Conservation (phyloP, 1,140 invertebrate genomes). For the Conopomorpha cramerella region DNA sequence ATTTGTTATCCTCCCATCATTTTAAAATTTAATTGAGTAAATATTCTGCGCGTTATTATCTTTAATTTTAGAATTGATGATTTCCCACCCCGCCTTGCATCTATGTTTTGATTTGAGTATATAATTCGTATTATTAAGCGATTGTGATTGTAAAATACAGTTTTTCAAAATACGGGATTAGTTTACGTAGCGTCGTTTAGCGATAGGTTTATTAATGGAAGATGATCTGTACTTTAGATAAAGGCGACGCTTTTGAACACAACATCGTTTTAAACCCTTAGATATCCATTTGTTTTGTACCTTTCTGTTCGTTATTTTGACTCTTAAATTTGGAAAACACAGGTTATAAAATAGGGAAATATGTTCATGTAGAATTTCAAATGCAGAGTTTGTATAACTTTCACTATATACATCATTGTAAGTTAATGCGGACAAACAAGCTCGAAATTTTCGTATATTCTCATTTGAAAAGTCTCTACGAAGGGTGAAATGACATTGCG, state of each 20-base stretch:
- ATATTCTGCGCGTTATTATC: too few relatives aligned
- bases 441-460: constrained; percentile 8
- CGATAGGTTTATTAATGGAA: constrained; percentile 2
- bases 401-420: constrained; percentile 5
- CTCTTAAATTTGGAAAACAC: constrained; percentile 10
- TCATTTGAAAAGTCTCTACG: too few relatives aligned
- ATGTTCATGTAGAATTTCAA: constrained; percentile 9
- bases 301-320: constrained; percentile 4
- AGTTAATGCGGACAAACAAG: constrained; percentile 3
- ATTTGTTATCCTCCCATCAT: too few relatives aligned
- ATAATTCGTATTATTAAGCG: background rate
- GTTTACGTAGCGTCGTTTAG: constrained; percentile 5
- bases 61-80: too few relatives aligned
- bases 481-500: too few relatives aligned
- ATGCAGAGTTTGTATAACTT: constrained; percentile 6
- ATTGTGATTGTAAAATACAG: constrained; percentile 8
- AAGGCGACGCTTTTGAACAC: background rate
- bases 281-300: background rate
- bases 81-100: background rate
- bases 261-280: background rate
- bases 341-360: constrained; percentile 11
- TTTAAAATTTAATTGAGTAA: too few relatives aligned
- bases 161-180: constrained; percentile 10
- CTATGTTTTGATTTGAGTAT: background rate
- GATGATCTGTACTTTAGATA: background rate